These are phyloP conservation scores for Actias luna DNA, from an alignment of 2,888 invertebrate genomes.

Conservation along the genomic window DNA sequence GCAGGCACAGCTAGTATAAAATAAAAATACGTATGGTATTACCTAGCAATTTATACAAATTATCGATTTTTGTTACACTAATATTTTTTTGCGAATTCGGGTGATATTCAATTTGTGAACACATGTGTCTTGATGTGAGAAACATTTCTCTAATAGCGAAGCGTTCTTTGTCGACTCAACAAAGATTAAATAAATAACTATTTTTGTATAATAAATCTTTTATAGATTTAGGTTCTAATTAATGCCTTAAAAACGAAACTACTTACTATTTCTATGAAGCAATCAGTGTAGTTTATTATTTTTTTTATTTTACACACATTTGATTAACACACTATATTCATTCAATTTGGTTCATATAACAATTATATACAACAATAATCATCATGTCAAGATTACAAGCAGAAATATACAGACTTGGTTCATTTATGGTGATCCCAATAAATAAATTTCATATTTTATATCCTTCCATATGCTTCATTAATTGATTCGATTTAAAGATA, in stretches of 20 bases:
- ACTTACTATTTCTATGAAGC: neutral
- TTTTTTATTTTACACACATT: too few relatives aligned
- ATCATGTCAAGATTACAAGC: too few relatives aligned
- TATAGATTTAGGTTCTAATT: too few relatives aligned
- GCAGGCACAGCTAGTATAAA: too few relatives aligned
- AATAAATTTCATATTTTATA: too few relatives aligned
- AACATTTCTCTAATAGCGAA: slow-evolving; percentile 54
- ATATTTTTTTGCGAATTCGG: slow-evolving; percentile 15
- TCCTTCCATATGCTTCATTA: too few relatives aligned
- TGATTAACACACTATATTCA: too few relatives aligned
- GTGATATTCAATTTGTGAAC: slow-evolving; percentile 21
- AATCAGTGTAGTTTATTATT: neutral
- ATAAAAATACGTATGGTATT: neutral
- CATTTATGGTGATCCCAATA: too few relatives aligned
- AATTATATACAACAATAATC: too few relatives aligned
- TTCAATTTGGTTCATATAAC: too few relatives aligned
- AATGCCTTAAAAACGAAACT: neutral
- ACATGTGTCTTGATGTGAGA: slow-evolving; percentile 60
- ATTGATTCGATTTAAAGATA: neutral
- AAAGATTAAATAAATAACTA: slow-evolving; percentile 14
- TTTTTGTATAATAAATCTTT: neutral
- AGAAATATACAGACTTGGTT: too few relatives aligned
- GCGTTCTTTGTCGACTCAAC: slow-evolving; percentile 34
- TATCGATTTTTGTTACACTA: slow-evolving; percentile 20
- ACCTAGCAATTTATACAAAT: neutral